Base-by-base conservation (phyloP, 2,113 vertebrate species). In the Lampris incognitus region DNA sequence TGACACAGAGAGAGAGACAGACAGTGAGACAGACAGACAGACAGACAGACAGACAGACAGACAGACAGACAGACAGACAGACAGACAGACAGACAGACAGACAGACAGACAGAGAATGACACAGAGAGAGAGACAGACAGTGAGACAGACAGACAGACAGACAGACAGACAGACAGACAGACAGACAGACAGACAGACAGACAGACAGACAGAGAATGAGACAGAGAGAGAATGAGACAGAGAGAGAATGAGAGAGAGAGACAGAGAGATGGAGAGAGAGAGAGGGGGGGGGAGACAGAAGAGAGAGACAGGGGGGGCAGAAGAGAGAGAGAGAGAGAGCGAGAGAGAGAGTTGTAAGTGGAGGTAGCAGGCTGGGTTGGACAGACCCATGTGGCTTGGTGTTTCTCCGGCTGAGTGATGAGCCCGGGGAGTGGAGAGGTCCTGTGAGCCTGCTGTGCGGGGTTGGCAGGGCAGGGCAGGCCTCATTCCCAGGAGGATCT, bases 391-490 rank as follows among this genome's bases (percentile, higher is more conserved):
- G 51, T 46, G 5, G 37, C 36, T 24, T 24, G 24, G 9, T 61
- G 62, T 58, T 69, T 36, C 56, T 46, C 62, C 58, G 42, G 57
- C 61, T 58, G 87, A 91, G 83, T 93, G 90, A 91, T 87, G 88
- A 88, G 91, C 88, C 86, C 66, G 10, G 84, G 90, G 87, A 77
- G 38, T 8, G 10, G 51, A 73, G 72, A 41, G 76, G 79, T 82
- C 81, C 58, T 87, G 82, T 91, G 87, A 91, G 84, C 88, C 72
- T 81, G 85, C 78, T 90, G 90, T 92, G 87, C 81, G 89, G 84
- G 71, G 87, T 90, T 90, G 83, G 85, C 85, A 10, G 85, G 87
- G 87, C 69, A 70, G 84, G 70, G 74, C 69, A 70, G 84, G 70
- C 72, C 75, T 90, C 82, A 92, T 91, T 91, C 89, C 90, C 90